A percentile compares a stretch with the other conserved stretches of the same genome.
phyloP scores from a whole-genome alignment of 1,140 invertebrate species.

The Zaprionus taronus region DNA sequence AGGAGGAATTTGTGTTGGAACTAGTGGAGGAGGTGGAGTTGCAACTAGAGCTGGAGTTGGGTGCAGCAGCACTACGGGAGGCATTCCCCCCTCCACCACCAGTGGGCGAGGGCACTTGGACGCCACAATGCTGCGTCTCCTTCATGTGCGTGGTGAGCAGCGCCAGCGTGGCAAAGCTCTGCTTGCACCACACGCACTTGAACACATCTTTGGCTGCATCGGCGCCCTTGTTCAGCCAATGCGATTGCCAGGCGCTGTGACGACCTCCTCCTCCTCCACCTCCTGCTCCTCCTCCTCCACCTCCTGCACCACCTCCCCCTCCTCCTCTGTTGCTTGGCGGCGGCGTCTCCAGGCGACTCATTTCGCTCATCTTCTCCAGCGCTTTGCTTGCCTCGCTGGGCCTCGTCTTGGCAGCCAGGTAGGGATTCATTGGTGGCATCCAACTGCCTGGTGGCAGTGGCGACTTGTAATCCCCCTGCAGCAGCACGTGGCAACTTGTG shows the following conservation, averaged over 20 bases:
- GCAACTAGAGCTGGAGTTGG: not conserved
- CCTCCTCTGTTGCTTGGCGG: conserved; percentile 22
- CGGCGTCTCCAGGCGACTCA: conserved; percentile 88
- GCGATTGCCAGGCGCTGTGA: conserved; percentile 96
- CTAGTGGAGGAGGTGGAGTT: conserved; percentile 83
- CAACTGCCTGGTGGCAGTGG: conserved; percentile 87
- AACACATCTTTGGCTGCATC: conserved; percentile 97
- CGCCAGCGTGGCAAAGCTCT: conserved; percentile 94
- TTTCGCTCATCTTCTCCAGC: conserved; percentile 95
- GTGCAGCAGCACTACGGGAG: no score
- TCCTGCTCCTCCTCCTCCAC: conserved; percentile 67
- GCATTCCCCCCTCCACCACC: not conserved
- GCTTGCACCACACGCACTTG: conserved; percentile 98
- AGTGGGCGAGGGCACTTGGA: conserved; percentile 88
- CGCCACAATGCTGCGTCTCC: conserved; percentile 96
- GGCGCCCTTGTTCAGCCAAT: conserved; percentile 96
- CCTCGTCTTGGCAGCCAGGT: conserved; percentile 87
- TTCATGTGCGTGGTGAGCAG: conserved; percentile 98
- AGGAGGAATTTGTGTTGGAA: conserved; percentile 84
- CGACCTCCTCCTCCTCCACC: conserved; percentile 87
- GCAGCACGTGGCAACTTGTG: conserved; percentile 87
- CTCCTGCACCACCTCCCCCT: conserved; percentile 53
- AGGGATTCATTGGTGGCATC: conserved; percentile 92
- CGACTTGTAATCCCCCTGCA: conserved; percentile 85
- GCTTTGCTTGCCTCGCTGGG: conserved; percentile 93